Conservation (phyloP, 37 sponge, comb jelly and placozoan species). For the Chondrosia reniformis region DNA sequence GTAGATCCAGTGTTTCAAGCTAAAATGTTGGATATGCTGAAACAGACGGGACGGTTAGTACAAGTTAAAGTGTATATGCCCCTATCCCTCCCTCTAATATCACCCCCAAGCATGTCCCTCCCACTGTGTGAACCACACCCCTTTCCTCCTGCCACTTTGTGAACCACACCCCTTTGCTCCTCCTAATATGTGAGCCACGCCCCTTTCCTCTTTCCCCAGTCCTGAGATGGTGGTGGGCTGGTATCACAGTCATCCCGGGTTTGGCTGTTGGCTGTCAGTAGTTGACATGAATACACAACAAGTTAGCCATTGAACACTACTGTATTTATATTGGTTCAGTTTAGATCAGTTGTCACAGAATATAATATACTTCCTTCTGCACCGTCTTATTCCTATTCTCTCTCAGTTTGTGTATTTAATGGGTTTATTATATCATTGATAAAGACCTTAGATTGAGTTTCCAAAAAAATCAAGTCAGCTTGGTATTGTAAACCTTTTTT, state of each 20-base stretch:
- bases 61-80: not conserved
- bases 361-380: no score
- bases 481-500: no score
- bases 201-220: constrained; percentile 17
- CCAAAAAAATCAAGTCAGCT: no score
- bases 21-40: constrained; percentile 99
- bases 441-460: no score
- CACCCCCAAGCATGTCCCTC: not conserved
- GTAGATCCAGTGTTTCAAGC: constrained; percentile 99
- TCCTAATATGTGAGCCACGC: not conserved
- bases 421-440: no score
- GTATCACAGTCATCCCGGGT: constrained; percentile 99
- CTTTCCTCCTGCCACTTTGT: not conserved
- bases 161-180: not conserved
- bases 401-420: no score
- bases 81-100: not conserved
- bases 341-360: no score
- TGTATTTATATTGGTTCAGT: no score
- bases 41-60: constrained; percentile 82
- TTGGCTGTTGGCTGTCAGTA: constrained; percentile 99
- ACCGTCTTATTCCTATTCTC: no score
- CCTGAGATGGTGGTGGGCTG: constrained; percentile 99
- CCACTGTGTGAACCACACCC: not conserved
- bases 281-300: constrained; percentile 98
- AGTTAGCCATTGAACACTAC: not conserved